phyloP scores from a whole-genome alignment of 64 coral and sea anemone genomes.

The Catalaphyllia jardinei region DNA sequence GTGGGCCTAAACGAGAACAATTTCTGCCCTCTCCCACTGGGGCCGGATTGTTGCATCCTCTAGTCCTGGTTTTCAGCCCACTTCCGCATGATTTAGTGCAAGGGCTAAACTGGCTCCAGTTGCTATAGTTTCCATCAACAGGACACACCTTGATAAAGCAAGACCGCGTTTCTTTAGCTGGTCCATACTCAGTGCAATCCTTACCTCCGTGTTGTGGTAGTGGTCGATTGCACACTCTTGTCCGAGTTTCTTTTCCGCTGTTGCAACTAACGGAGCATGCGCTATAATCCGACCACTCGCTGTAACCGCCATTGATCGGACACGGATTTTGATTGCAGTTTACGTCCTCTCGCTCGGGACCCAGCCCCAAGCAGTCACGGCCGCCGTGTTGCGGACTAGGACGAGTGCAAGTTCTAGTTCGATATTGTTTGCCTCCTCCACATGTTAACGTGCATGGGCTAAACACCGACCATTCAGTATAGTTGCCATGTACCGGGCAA shows the following conservation, averaged over 20 bases:
- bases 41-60: conserved; percentile 68
- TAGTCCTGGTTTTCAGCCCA: conserved; percentile 57
- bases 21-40: conserved; percentile 66
- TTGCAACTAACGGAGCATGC: conserved; percentile 71
- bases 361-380: conserved; percentile 60
- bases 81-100: conserved; percentile 77
- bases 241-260: conserved; percentile 50
- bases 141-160: conserved; percentile 79
- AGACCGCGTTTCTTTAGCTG: background rate
- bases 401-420: conserved; percentile 66
- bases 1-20: conserved; percentile 72
- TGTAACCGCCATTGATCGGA: conserved; percentile 85
- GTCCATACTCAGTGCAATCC: conserved; percentile 49
- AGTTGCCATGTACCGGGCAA: conserved; percentile 77
- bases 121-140: conserved; percentile 80
- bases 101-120: conserved; percentile 67
- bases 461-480: conserved; percentile 66
- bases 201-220: conserved; percentile 68
- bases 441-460: conserved; percentile 50
- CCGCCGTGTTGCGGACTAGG: conserved; percentile 71
- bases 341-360: conserved; percentile 26
- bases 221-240: conserved; percentile 70
- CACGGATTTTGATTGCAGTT: conserved; percentile 65
- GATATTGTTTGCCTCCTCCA: conserved; percentile 38
- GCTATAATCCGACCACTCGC: conserved; percentile 75